Evolutionary conservation across 2,888 invertebrate species (phyloP), one percentile per base, ranked within the genome.

Genomic region (Aethes cnicana): DNA sequence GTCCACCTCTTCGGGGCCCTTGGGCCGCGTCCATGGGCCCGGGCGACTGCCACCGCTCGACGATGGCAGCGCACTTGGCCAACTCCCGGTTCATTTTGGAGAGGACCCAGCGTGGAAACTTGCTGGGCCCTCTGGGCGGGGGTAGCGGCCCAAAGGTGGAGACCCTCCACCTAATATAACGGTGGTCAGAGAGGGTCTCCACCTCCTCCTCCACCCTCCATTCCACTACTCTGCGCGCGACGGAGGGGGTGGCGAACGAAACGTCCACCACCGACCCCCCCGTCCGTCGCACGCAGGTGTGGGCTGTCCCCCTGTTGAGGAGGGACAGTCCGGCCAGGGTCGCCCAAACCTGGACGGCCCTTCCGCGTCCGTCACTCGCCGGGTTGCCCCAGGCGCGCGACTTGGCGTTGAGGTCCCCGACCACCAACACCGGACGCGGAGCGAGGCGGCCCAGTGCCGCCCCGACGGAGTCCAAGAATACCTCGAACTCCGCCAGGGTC

Each of bases 111-210:
- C n/a, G 2, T n/a, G 4, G 16, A 14, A 32, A 1, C 16, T n/a
- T 4, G 26, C 4, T 26, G 3, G 26, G 9, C 4, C 2, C 8
- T 5, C 3, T 26, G 6, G 7, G 3, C 11, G 9, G 4, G 8
- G 8, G 6, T n/a, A n/a, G 4, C 4, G 9, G 8, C 2, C n/a
- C n/a, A n/a, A n/a, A n/a, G n/a, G 26, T n/a, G 26, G 41, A 33
- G 12, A 49, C 35, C 4, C 16, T 7, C 8, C 41, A 42, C 9
- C 33, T 18, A 7, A 49, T 23, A 18, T 47, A 47, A 2, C 28
- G n/a, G 26, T 49, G 46, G 14, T 49, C 53, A 3, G 44, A 43
- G 4, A 49, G 25, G 3, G 52, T 52, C 8, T 55, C 55, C 18
- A 37, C 44, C 1, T 39, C 35, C 32, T 30, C 54, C 11, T 33